Base-by-base conservation (phyloP, 2,797 vertebrate species). In the Okamejei kenojei region DNA sequence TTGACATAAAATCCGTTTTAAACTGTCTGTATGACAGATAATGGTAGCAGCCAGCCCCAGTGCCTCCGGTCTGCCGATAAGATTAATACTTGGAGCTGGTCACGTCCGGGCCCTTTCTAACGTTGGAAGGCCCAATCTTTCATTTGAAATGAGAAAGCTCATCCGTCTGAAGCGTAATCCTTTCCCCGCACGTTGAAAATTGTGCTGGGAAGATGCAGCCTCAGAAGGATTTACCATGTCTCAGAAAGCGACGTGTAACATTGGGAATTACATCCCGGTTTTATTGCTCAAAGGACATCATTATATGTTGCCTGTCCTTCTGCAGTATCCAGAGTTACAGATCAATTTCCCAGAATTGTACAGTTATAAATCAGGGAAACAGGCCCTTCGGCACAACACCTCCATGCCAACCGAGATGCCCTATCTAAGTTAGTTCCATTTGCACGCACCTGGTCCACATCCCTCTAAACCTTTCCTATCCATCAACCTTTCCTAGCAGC, bases 151-250 rank as follows among this genome's bases (percentile, higher is more conserved):
- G 17, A 26, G 23, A 54, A 91, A 91, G 38, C 90, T 26, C 29
- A 29, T 73, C 88, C 8, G 35, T 17, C 68, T 74, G 38, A 71
- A 71, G 13, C 0, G 19, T 74, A 71, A 71, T 71, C 88, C 88
- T 74, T 73, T 19, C 35, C 86, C 68, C 45, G 32, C 35, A 15
- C 13, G 35, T 71, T 71, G 17, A 23, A 91, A 91, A 91, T 88
- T 88, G 84, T 88, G n/a, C 61, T 35, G 84, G 84, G 84, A 88
- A 88, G 19, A 29, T 0, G 23, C 21, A 65, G 65, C 29, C 84
- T 65, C 84, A 88, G 13, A 61, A 88, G 84, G 84, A 88, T n/a
- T 88, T 88, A 65, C 84, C 58, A n/a, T 65, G 6, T 19, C 61
- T 88, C 61, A 65, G 84, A 88, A 88, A n/a, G 13, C 65, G 17